Percentiles rank a stretch among this genome's conserved stretches.
Evolutionary conservation across 2,797 vertebrate species (phyloP).

Genomic region (Limnodromus scolopaceus): DNA sequence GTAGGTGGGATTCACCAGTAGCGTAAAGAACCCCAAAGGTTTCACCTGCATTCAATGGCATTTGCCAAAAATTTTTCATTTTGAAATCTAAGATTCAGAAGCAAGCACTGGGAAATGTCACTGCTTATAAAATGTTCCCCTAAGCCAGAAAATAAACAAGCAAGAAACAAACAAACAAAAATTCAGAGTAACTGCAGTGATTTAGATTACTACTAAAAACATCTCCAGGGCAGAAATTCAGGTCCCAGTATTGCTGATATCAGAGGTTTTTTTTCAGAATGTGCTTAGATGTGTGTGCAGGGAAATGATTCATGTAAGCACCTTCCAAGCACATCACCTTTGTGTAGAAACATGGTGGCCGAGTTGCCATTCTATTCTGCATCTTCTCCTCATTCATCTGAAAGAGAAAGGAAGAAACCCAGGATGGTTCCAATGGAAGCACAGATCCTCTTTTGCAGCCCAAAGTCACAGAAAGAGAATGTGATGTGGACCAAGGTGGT

Average conservation of each 20-base stretch:
- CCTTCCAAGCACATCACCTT: background rate
- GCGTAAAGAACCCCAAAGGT: background rate
- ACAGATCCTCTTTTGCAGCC: background rate
- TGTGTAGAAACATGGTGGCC: fast-evolving
- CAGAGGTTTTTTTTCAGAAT: background rate
- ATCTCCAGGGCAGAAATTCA: background rate
- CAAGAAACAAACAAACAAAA: background rate
- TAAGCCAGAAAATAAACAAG: background rate
- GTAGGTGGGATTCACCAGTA: background rate
- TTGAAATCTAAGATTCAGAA: background rate
- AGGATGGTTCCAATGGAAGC: background rate
- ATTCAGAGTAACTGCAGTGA: background rate
- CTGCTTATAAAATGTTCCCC: background rate
- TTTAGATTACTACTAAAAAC: background rate
- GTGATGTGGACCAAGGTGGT: fast-evolving
- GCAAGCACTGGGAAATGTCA: background rate
- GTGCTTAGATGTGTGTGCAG: fast-evolving
- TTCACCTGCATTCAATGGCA: background rate
- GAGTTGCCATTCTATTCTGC: background rate
- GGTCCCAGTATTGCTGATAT: background rate
- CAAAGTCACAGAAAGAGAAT: background rate
- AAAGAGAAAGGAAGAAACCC: background rate
- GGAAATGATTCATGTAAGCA: background rate
- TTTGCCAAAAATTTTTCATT: background rate
- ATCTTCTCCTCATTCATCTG: background rate